Percentiles rank a stretch among this genome's conserved stretches.
These are phyloP conservation scores for Dreissena polymorpha DNA, from an alignment of 1,140 invertebrate genomes.

Conservation along the genomic window DNA sequence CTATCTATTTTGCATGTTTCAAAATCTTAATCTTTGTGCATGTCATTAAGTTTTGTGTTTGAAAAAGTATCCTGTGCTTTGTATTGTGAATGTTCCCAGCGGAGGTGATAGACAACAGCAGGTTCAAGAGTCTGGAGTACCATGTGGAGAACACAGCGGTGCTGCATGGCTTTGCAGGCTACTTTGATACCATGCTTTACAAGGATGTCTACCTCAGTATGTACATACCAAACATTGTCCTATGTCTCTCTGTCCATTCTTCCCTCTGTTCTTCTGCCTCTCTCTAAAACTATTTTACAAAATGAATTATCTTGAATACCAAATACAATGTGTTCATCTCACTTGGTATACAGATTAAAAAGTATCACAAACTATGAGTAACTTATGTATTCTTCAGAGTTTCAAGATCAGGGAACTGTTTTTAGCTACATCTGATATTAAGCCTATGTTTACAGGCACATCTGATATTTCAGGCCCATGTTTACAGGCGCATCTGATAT, in stretches of 20 bases:
- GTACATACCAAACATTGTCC: slow-evolving; percentile 40
- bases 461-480: too few relatives aligned
- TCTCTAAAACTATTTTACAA: background rate
- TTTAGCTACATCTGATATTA: too few relatives aligned
- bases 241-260: background rate
- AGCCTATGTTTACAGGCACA: too few relatives aligned
- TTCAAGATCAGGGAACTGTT: too few relatives aligned
- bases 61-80: too few relatives aligned
- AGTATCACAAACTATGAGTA: too few relatives aligned
- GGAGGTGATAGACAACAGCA: slow-evolving; percentile 84
- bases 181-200: slow-evolving; percentile 94
- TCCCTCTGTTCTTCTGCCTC: background rate
- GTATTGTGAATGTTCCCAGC: slow-evolving; percentile 64
- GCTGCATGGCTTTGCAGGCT: slow-evolving; percentile 96
- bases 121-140: slow-evolving; percentile 88
- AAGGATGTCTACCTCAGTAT: slow-evolving; percentile 90
- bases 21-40: too few relatives aligned
- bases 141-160: slow-evolving; percentile 87
- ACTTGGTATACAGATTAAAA: too few relatives aligned
- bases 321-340: background rate
- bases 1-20: too few relatives aligned
- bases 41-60: too few relatives aligned
- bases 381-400: too few relatives aligned
- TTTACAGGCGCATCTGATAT: too few relatives aligned
- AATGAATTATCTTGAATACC: background rate